phyloP scores from a whole-genome alignment of 2,797 vertebrate species.

The Propithecus perrieri region DNA sequence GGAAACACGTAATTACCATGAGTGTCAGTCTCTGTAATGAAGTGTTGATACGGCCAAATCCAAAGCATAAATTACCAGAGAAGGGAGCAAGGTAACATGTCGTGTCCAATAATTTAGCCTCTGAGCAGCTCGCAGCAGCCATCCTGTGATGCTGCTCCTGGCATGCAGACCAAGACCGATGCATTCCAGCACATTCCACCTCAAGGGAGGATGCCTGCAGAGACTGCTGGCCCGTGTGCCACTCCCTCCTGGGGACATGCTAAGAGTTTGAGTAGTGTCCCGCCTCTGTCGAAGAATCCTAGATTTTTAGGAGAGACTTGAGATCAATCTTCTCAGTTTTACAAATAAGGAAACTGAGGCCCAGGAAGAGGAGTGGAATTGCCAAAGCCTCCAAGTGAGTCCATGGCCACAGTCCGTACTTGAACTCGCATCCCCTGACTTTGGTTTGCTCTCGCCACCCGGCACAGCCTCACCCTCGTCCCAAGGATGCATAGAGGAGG shows the following conservation, averaged over 20 bases:
- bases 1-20: conserved; percentile 57
- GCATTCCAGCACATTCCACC: not conserved
- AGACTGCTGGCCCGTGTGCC: not conserved
- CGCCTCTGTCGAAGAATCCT: too few species aligned
- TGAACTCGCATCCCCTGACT: not conserved
- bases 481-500: not conserved
- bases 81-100: not conserved
- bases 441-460: not conserved
- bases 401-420: not conserved
- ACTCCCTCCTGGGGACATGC: not conserved
- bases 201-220: accelerated
- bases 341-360: not conserved
- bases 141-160: accelerated
- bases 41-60: conserved; percentile 48
- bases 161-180: not conserved
- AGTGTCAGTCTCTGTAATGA: conserved; percentile 74
- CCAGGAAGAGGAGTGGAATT: not conserved
- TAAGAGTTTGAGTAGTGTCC: too few species aligned
- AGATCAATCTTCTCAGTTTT: not conserved
- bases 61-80: not conserved
- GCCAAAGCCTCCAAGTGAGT: not conserved
- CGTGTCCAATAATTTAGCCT: not conserved
- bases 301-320: not conserved
- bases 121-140: accelerated
- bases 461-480: accelerated